These are phyloP conservation scores for Aphelinus certus DNA, from an alignment of 1,140 invertebrate genomes.

Conservation along the genomic window DNA sequence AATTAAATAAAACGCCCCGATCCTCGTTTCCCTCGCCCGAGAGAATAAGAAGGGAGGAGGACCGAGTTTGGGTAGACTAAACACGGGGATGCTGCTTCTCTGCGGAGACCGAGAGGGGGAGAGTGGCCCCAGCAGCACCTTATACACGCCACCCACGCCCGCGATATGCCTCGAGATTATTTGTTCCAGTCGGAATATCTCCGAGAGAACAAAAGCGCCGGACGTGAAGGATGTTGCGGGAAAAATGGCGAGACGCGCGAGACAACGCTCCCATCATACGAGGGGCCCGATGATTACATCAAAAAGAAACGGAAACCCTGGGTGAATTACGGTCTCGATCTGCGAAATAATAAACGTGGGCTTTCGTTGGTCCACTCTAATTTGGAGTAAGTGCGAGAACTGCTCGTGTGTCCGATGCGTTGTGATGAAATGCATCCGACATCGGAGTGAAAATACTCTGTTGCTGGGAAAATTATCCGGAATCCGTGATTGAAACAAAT, in stretches of 20 bases:
- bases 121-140: not conserved
- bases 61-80: slow-evolving; percentile 49
- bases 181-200: slow-evolving; percentile 40
- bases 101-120: slow-evolving; percentile 19
- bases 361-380: not conserved
- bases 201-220: not conserved
- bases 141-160: slow-evolving; percentile 28
- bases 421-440: no score
- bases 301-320: not conserved
- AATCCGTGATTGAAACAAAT: no score
- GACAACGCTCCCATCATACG: not conserved
- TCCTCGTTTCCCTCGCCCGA: slow-evolving; percentile 50
- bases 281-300: slow-evolving; percentile 5
- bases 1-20: slow-evolving; percentile 61
- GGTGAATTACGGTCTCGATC: slow-evolving; percentile 3
- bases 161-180: slow-evolving; percentile 40
- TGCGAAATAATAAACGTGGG: not conserved
- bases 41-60: not conserved
- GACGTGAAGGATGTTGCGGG: not conserved
- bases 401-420: no score
- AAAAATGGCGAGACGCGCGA: not conserved
- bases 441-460: no score
- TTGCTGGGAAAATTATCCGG: no score
- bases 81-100: slow-evolving; percentile 46
- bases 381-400: not conserved